A percentile compares a stretch with the other conserved stretches of the same genome.
Evolutionary conservation across 2,797 vertebrate species (phyloP).

Genomic region (Oreochromis grahami): DNA sequence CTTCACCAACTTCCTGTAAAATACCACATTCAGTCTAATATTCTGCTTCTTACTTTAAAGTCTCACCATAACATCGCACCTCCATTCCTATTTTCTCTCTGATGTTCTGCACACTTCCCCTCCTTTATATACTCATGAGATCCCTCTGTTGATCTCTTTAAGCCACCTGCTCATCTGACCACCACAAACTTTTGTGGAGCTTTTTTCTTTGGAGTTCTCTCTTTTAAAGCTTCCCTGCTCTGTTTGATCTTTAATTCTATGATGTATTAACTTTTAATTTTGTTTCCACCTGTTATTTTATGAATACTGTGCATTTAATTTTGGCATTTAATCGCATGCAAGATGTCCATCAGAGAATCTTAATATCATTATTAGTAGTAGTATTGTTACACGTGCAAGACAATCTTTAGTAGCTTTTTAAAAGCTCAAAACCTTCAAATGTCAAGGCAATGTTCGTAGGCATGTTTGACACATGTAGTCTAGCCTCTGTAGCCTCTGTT

Average conservation of each 20-base stretch:
- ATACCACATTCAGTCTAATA: neutral
- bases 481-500: neutral
- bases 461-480: neutral
- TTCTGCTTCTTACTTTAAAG: neutral
- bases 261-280: neutral
- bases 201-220: neutral
- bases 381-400: neutral
- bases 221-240: neutral
- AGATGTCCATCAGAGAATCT: neutral
- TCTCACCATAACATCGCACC: neutral
- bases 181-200: neutral
- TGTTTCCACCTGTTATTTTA: neutral
- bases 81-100: neutral
- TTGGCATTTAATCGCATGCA: rapidly evolving
- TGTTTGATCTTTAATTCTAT: neutral
- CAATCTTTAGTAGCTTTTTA: neutral
- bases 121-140: neutral
- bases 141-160: neutral
- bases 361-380: neutral
- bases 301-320: neutral
- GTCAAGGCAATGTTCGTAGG: rapidly evolving
- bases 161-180: neutral
- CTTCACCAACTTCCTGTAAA: neutral
- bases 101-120: neutral
- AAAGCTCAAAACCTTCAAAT: neutral